These are phyloP conservation scores for Aptenodytes patagonicus DNA, from an alignment of 2,113 vertebrate genomes.

Conservation along the genomic window DNA sequence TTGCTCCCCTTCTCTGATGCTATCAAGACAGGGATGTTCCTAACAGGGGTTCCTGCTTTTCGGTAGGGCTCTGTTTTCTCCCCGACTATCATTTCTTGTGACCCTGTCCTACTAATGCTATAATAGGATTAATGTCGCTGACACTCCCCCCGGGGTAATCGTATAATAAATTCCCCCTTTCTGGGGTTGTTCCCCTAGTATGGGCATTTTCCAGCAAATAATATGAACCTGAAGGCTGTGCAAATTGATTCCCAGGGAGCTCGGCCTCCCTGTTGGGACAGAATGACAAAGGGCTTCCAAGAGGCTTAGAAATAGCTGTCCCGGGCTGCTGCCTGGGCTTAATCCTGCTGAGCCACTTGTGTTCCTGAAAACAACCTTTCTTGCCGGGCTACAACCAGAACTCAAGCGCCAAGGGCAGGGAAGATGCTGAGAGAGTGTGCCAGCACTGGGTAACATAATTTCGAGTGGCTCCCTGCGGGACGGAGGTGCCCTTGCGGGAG, in stretches of 20 bases:
- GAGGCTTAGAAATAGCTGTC: not conserved
- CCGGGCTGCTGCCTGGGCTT: not conserved
- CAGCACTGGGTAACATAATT: accelerated
- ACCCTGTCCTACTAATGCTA: not conserved
- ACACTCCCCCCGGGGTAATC: not conserved
- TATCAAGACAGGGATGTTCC: not conserved
- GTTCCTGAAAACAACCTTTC: not conserved
- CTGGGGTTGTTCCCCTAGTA: not conserved
- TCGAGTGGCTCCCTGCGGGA: not conserved
- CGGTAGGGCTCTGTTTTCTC: not conserved
- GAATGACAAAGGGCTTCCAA: not conserved
- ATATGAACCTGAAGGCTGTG: constrained; percentile 14
- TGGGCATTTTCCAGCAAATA: not conserved
- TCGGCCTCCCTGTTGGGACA: not conserved
- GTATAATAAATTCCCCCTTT: not conserved
- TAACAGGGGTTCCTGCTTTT: not conserved
- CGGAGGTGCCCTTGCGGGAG: not conserved
- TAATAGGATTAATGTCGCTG: constrained; percentile 34
- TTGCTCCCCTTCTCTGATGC: accelerated
- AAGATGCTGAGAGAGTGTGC: not conserved
- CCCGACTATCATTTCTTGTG: not conserved
- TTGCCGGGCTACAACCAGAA: not conserved
- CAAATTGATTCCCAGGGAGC: constrained; percentile 11
- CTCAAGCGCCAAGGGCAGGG: accelerated
- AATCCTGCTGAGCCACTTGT: not conserved